These are phyloP conservation scores for Osmerus eperlanus DNA, from an alignment of 2,113 vertebrate species.

Conservation along the genomic window DNA sequence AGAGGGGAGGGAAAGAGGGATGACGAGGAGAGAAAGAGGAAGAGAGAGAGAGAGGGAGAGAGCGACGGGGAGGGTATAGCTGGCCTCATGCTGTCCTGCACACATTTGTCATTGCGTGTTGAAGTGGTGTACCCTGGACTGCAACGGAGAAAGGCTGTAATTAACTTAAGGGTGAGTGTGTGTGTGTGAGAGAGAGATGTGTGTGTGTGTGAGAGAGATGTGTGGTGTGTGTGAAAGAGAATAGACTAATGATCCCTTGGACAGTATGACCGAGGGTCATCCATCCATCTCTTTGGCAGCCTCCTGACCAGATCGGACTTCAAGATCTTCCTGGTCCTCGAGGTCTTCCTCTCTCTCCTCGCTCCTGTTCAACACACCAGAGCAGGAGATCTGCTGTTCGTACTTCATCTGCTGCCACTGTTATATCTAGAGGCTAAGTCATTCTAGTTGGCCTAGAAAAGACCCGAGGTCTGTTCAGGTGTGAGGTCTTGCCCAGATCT, in stretches of 20 bases:
- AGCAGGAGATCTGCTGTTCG: too few relatives aligned
- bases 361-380: too few relatives aligned
- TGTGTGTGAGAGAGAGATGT: constrained; percentile 19
- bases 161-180: constrained; percentile 22
- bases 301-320: too few relatives aligned
- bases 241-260: constrained; percentile 35
- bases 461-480: too few relatives aligned
- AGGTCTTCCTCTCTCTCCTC: too few relatives aligned
- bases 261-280: constrained; percentile 28
- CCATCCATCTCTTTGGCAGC: constrained; percentile 6
- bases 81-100: constrained; percentile 37
- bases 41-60: constrained; percentile 9
- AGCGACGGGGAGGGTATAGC: constrained; percentile 40
- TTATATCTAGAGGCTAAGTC: too few relatives aligned
- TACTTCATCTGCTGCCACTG: too few relatives aligned
- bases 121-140: constrained; percentile 24
- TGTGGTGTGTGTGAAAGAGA: background rate
- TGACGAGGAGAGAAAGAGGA: too few relatives aligned
- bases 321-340: too few relatives aligned
- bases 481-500: too few relatives aligned
- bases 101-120: constrained; percentile 56
- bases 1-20: too few relatives aligned
- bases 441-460: too few relatives aligned
- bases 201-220: background rate
- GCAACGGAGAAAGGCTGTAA: constrained; percentile 41